Percentiles rank a stretch among this genome's conserved stretches.
Evolutionary conservation across 2,113 vertebrate genomes (phyloP).

Genomic region (Nothobranchius kuhntae): DNA sequence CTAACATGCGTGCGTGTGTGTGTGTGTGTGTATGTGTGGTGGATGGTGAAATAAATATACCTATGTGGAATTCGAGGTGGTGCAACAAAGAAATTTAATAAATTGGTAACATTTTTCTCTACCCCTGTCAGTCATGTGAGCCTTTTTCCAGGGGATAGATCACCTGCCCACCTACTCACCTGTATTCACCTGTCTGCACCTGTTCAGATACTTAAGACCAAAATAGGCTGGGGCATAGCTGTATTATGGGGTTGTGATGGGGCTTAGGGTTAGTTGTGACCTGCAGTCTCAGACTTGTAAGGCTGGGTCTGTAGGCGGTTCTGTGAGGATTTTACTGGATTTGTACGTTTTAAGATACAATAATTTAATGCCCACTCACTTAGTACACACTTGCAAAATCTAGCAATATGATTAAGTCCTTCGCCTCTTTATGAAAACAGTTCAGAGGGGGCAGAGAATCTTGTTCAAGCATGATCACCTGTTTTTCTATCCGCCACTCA

Average conservation of each 20-base stretch:
- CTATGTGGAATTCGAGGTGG: slow-evolving; percentile 33
- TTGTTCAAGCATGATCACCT: slow-evolving; percentile 53
- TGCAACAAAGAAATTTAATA: slow-evolving; percentile 45
- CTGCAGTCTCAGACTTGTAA: slow-evolving; percentile 46
- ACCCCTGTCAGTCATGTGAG: slow-evolving; percentile 59
- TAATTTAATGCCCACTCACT: slow-evolving; percentile 38
- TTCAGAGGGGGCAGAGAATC: slow-evolving; percentile 9
- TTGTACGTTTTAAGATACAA: slow-evolving; percentile 35
- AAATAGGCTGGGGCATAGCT: slow-evolving; percentile 45
- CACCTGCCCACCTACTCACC: slow-evolving; percentile 57
- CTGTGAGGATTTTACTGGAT: slow-evolving; percentile 34
- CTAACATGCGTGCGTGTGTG: too few relatives aligned
- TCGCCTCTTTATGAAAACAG: slow-evolving; percentile 21
- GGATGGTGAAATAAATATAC: slow-evolving; percentile 21
- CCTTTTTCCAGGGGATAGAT: slow-evolving; percentile 34
- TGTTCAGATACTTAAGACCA: slow-evolving; percentile 45
- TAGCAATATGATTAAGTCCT: slow-evolving; percentile 27
- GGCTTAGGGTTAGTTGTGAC: not conserved
- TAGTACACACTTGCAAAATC: slow-evolving; percentile 36
- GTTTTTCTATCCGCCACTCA: slow-evolving; percentile 14
- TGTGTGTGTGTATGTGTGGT: too few relatives aligned
- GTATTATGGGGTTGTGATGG: slow-evolving; percentile 10
- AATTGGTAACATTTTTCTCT: slow-evolving; percentile 37
- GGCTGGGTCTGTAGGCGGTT: slow-evolving; percentile 30
- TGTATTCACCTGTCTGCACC: slow-evolving; percentile 47